A percentile compares a stretch with the other conserved stretches of the same genome.
Conservation (phyloP, 2,888 invertebrate species). For the Polyommatus iphigenia region DNA sequence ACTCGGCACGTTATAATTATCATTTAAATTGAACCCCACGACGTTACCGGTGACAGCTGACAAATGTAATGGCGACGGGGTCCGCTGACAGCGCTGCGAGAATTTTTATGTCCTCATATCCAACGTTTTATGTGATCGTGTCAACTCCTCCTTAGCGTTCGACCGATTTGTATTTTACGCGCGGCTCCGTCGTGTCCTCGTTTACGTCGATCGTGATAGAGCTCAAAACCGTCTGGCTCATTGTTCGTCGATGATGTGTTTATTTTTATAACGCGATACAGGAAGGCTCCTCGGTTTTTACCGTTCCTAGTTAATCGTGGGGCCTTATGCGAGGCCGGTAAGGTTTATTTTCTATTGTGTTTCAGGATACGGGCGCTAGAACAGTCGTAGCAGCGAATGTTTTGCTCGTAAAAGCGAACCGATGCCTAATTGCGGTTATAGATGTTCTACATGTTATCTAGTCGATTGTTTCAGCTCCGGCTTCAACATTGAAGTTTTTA, state of each 20-base stretch:
- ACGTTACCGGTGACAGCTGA: slow-evolving; percentile 75
- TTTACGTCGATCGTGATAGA: slow-evolving; percentile 36
- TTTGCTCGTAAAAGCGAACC: slow-evolving; percentile 69
- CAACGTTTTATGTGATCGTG: slow-evolving; percentile 73
- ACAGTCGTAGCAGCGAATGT: slow-evolving; percentile 54
- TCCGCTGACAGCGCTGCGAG: slow-evolving; percentile 69
- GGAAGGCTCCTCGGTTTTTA: slow-evolving; percentile 52
- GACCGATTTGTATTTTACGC: slow-evolving; percentile 45
- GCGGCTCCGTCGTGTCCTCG: neutral
- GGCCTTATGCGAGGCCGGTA: slow-evolving; percentile 37
- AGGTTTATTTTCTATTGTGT: slow-evolving; percentile 36
- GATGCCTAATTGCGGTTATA: slow-evolving; percentile 64
- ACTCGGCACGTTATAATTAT: slow-evolving; percentile 68
- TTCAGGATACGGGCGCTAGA: slow-evolving; percentile 21
- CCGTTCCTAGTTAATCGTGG: slow-evolving; percentile 42
- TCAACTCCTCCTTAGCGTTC: slow-evolving; percentile 64
- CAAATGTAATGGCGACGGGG: slow-evolving; percentile 76
- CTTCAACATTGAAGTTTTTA: slow-evolving; percentile 67
- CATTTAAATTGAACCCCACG: slow-evolving; percentile 75
- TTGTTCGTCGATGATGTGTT: slow-evolving; percentile 35
- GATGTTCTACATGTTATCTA: slow-evolving; percentile 71
- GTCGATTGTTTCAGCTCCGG: slow-evolving; percentile 61
- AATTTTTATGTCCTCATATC: slow-evolving; percentile 79
- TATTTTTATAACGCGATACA: slow-evolving; percentile 46
- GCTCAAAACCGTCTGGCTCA: slow-evolving; percentile 37